Conservation (phyloP, 2,113 vertebrate species). For the Cygnus buccinator region DNA sequence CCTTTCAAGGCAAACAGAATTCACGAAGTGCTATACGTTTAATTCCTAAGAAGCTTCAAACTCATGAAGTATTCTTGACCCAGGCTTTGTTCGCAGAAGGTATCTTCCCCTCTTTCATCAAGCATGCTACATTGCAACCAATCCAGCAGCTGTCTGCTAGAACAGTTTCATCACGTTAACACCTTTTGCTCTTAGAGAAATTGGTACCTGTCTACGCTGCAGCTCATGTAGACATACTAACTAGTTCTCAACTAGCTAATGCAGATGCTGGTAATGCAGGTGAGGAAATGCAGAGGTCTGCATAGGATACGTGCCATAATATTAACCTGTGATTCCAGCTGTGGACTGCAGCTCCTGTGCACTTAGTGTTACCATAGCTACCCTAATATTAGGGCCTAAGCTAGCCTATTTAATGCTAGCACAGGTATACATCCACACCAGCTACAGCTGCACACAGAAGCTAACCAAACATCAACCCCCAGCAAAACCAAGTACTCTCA, state of each 20-base stretch:
- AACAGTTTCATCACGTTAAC: background rate
- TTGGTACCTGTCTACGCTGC: background rate
- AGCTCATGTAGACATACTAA: background rate
- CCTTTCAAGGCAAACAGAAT: background rate
- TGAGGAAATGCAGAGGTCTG: background rate
- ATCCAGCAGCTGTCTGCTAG: background rate
- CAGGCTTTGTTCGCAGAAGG: background rate
- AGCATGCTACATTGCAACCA: background rate
- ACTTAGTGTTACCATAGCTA: background rate
- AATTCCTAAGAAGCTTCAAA: background rate
- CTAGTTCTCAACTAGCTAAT: background rate
- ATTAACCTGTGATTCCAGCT: background rate
- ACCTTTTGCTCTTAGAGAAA: background rate
- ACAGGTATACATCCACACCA: background rate
- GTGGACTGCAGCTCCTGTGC: background rate
- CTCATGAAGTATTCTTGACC: background rate
- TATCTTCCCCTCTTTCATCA: background rate
- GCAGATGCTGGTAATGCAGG: background rate
- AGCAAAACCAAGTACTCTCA: background rate
- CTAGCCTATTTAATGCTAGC: background rate
- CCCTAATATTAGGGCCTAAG: fast-evolving
- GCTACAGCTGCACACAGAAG: background rate
- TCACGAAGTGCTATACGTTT: background rate
- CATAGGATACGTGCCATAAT: background rate
- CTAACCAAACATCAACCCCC: background rate